A percentile compares a stretch with the other conserved stretches of the same genome.
phyloP scores from a whole-genome alignment of 1,140 invertebrate species.

The Aphis gossypii region DNA sequence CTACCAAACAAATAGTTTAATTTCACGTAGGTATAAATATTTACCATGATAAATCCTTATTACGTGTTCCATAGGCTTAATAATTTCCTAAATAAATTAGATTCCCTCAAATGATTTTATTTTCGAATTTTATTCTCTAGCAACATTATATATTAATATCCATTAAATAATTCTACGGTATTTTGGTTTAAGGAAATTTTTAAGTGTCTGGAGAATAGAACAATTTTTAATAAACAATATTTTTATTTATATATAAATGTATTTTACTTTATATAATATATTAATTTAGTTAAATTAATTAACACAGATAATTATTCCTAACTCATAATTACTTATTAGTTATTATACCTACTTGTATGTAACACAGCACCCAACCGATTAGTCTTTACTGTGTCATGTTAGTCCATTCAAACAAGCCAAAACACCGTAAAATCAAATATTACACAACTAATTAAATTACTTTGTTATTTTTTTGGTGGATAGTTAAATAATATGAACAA shows the following conservation, averaged over 20 bases:
- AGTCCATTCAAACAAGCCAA: neutral
- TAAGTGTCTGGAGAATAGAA: neutral
- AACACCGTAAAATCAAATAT: neutral
- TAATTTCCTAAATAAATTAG: neutral
- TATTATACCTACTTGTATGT: neutral
- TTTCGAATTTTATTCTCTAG: neutral
- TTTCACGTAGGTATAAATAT: neutral
- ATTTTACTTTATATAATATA: neutral
- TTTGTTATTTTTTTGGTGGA: neutral
- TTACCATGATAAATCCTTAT: neutral
- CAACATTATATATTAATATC: neutral
- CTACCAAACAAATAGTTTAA: neutral
- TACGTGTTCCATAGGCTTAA: neutral
- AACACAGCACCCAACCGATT: neutral
- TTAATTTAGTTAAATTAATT: neutral
- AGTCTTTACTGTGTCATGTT: neutral
- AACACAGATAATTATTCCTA: neutral
- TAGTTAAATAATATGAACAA: neutral
- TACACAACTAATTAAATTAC: neutral
- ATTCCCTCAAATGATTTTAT: neutral
- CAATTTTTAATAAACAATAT: too few species aligned
- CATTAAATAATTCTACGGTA: neutral
- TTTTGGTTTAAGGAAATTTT: neutral
- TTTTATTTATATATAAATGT: neutral
- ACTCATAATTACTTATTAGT: too few species aligned